phyloP scores from a whole-genome alignment of 1,140 invertebrate genomes.

The Calosoma granatense region DNA sequence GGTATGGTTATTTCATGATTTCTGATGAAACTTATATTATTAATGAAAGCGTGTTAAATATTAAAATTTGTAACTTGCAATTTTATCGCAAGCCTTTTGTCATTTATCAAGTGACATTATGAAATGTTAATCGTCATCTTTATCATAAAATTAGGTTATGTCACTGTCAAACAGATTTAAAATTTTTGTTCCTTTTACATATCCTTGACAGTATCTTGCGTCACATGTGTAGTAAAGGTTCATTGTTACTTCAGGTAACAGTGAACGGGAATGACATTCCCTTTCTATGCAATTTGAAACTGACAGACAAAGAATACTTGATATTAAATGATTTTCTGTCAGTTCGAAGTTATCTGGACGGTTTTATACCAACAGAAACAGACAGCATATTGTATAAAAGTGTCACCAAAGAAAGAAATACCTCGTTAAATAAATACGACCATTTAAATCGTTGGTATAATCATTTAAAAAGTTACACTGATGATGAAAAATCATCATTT shows the following conservation, averaged over 20 bases:
- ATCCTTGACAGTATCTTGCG: no score
- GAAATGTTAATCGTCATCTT: no score
- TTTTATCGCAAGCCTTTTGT: not conserved
- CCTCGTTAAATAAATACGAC: conserved; percentile 32
- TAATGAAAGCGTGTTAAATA: not conserved
- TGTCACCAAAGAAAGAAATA: conserved; percentile 30
- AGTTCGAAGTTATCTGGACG: conserved; percentile 44
- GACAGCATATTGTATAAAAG: conserved; percentile 39
- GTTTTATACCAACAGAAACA: conserved; percentile 40
- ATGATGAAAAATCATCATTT: conserved; percentile 37
- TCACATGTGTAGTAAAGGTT: no score
- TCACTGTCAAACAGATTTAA: no score
- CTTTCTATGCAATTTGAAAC: not conserved
- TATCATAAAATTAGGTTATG: no score
- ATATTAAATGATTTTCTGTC: conserved; percentile 36
- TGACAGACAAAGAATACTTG: not conserved
- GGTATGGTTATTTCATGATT: conserved; percentile 42
- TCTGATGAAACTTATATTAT: not conserved
- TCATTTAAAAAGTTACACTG: conserved; percentile 47
- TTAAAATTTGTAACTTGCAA: not conserved
- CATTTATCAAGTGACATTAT: not conserved
- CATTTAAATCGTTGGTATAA: conserved; percentile 47
- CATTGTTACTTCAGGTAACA: conserved; percentile 2
- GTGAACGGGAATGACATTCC: not conserved
- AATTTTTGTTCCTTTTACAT: no score